These are phyloP conservation scores for Sisyra nigra DNA, from an alignment of 2,888 invertebrate species.

Conservation along the genomic window DNA sequence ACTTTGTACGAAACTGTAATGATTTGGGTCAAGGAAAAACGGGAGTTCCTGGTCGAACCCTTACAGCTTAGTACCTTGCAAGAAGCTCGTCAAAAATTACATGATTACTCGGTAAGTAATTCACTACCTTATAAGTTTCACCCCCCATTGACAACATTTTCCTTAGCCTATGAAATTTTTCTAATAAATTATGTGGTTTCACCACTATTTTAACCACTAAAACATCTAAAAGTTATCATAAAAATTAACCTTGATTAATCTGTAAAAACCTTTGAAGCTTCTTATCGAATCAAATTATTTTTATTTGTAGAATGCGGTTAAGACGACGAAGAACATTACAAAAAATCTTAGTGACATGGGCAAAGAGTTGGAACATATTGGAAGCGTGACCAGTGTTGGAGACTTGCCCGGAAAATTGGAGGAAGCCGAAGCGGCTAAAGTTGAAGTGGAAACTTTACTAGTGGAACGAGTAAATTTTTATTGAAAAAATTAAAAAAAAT, in stretches of 20 bases:
- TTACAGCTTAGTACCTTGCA: slow-evolving; percentile 61
- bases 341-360: slow-evolving; percentile 85
- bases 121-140: slow-evolving; percentile 4
- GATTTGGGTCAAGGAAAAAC: slow-evolving; percentile 71
- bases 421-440: slow-evolving; percentile 73
- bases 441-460: slow-evolving; percentile 68
- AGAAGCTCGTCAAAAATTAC: slow-evolving; percentile 69
- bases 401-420: slow-evolving; percentile 73
- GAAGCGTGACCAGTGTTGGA: slow-evolving; percentile 68
- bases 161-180: no score
- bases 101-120: slow-evolving; percentile 65
- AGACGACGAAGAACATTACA: slow-evolving; percentile 74
- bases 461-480: slow-evolving; percentile 58
- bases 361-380: slow-evolving; percentile 73
- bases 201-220: not conserved
- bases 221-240: not conserved
- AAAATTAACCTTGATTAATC: no score
- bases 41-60: slow-evolving; percentile 60
- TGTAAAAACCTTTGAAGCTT: no score
- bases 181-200: no score
- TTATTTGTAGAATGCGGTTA: slow-evolving; percentile 56
- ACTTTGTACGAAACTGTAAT: slow-evolving; percentile 66
- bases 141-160: not conserved
- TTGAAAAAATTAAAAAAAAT: not conserved
- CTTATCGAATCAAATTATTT: no score